phyloP scores from a whole-genome alignment of 2,888 invertebrate species.

The Drosophila nr. perissopoda region DNA sequence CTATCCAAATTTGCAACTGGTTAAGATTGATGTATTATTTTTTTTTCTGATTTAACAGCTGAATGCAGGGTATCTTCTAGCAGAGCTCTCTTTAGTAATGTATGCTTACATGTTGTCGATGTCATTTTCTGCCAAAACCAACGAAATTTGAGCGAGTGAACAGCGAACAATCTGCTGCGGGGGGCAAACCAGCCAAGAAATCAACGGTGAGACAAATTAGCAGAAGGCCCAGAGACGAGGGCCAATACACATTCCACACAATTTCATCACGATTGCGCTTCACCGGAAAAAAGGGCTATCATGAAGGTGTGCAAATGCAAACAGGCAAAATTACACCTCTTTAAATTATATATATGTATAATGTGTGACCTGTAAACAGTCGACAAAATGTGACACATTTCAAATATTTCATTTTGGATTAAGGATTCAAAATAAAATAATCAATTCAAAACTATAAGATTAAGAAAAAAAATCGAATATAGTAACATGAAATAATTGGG shows the following conservation, averaged over 20 bases:
- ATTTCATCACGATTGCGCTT: not conserved
- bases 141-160: constrained; percentile 57
- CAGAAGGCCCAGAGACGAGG: constrained; percentile 8
- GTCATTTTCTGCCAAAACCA: constrained; percentile 50
- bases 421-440: not conserved
- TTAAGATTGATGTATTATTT: not conserved
- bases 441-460: not conserved
- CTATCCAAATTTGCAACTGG: not conserved
- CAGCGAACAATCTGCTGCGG: constrained; percentile 28
- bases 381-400: not conserved
- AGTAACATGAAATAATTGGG: not conserved
- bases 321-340: not conserved
- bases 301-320: not conserved
- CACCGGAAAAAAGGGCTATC: not conserved
- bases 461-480: not conserved
- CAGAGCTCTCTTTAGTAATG: too few species aligned
- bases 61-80: not conserved
- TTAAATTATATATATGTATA: not conserved
- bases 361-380: not conserved
- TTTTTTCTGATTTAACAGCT: not conserved
- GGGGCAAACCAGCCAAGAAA: constrained; percentile 14
- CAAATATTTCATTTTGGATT: not conserved
- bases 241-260: constrained; percentile 12
- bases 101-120: constrained; percentile 7
- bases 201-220: constrained; percentile 14